Evolutionary conservation across 2,888 invertebrate genomes (phyloP).

Genomic region (Agonopterix subpropinquella): DNA sequence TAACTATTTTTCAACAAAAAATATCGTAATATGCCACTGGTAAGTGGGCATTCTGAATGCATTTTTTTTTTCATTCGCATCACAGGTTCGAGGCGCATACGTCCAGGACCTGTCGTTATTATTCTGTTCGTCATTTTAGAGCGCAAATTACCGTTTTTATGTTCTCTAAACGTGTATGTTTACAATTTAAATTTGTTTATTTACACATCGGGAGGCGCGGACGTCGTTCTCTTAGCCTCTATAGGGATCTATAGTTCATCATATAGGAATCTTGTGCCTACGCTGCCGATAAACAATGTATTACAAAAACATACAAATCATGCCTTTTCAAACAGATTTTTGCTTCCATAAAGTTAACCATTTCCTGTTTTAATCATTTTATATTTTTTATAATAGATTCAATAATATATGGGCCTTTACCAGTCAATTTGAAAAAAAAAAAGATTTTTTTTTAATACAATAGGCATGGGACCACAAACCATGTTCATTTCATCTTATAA

Average conservation of each 20-base stretch:
- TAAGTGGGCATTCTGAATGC: slow-evolving; percentile 10
- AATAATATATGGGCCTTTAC: no score
- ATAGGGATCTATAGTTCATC: slow-evolving; percentile 22
- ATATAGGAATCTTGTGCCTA: background rate
- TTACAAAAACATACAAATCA: no score
- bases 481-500: no score
- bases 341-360: no score
- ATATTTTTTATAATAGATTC: no score
- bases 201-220: slow-evolving; percentile 30
- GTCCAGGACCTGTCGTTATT: slow-evolving; percentile 18
- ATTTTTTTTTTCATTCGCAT: slow-evolving; percentile 21
- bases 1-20: slow-evolving; percentile 1
- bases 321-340: no score
- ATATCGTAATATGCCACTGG: background rate
- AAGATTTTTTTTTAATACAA: no score
- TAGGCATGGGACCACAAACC: no score
- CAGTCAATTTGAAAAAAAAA: no score
- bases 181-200: slow-evolving; percentile 66
- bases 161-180: slow-evolving; percentile 59
- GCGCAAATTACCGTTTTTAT: slow-evolving; percentile 51
- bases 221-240: background rate
- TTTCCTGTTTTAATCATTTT: no score
- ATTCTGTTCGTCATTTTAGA: slow-evolving; percentile 32
- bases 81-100: slow-evolving; percentile 15
- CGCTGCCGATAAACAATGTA: no score